phyloP scores from a whole-genome alignment of 2,113 vertebrate species.

The Oreochromis spilurus region DNA sequence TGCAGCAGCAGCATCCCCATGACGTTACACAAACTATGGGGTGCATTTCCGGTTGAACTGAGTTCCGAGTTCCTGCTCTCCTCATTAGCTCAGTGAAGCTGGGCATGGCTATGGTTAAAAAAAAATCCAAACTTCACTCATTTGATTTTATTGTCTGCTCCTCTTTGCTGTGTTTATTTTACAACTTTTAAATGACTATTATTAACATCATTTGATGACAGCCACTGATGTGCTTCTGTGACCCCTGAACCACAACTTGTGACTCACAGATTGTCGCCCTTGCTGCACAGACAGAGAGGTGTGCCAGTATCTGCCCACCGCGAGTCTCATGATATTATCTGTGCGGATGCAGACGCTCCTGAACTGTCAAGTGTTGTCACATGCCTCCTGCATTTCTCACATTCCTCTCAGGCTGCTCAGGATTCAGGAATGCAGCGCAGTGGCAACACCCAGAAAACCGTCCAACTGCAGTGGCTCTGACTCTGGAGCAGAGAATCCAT shows the following conservation, averaged over 20 bases:
- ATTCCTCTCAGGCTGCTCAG: conserved; percentile 37
- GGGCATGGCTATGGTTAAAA: not conserved
- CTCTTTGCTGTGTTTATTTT: not conserved
- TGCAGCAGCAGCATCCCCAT: not conserved
- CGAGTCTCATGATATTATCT: not conserved
- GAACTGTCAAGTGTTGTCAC: conserved; percentile 28
- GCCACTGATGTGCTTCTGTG: not conserved
- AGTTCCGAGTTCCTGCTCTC: not conserved
- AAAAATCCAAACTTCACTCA: not conserved
- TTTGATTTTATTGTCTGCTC: not conserved
- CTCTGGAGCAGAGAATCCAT: not conserved
- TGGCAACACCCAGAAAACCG: conserved; percentile 19
- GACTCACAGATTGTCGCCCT: not conserved
- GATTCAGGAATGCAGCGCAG: conserved; percentile 16
- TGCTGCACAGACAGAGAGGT: not conserved
- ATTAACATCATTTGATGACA: not conserved
- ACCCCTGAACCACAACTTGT: not conserved
- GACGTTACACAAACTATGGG: not conserved
- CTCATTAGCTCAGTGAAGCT: not conserved
- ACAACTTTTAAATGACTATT: not conserved
- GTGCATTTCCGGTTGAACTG: not conserved
- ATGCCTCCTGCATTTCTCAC: conserved; percentile 35
- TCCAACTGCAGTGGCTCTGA: not conserved
- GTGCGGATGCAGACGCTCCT: not conserved
- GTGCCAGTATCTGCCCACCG: not conserved